Evolutionary conservation across 2,113 vertebrate species (phyloP).

Genomic region (Poeciliopsis occidentalis): DNA sequence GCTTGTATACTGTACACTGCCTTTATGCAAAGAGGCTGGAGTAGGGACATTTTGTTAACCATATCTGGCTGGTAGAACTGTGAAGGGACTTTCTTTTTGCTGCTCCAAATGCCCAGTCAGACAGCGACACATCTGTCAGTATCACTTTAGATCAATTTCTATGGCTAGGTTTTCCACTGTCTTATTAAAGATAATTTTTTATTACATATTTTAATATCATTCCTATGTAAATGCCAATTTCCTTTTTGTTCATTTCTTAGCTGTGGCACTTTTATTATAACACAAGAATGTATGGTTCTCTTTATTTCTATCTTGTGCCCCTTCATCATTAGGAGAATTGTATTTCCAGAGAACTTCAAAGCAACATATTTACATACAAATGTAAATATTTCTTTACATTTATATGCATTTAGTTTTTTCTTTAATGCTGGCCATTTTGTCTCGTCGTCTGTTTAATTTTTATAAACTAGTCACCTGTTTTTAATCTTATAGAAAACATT

Average conservation of each 20-base stretch:
- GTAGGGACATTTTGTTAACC: neutral
- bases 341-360: no score
- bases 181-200: neutral
- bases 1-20: slow-evolving; percentile 13
- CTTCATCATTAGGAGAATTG: no score
- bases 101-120: neutral
- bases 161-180: neutral
- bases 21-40: slow-evolving; percentile 39
- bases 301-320: no score
- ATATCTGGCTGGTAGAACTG: neutral
- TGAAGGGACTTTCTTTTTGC: neutral
- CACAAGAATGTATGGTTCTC: no score
- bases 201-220: neutral
- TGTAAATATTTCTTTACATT: no score
- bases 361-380: no score
- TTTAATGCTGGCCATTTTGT: no score
- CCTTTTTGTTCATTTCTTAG: no score
- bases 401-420: no score
- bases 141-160: neutral
- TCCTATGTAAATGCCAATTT: neutral
- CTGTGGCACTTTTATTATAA: no score
- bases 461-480: neutral
- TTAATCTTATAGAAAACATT: neutral
- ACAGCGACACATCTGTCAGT: neutral
- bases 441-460: neutral